Base-by-base conservation (phyloP, 2,888 invertebrate species). In the Zygothrica quintamaculata region DNA sequence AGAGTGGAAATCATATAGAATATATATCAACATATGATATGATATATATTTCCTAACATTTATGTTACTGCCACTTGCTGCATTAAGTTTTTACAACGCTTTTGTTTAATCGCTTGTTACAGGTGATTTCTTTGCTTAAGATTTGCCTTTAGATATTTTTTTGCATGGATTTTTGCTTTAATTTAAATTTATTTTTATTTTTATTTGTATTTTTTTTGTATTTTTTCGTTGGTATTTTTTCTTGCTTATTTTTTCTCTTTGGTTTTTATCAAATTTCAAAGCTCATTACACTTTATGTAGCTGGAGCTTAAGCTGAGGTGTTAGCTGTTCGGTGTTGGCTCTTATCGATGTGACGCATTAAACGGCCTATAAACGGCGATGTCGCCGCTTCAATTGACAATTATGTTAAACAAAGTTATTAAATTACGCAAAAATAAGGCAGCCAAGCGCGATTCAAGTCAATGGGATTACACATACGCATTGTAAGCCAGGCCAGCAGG, bases 351-450 rank as follows among this genome's bases (percentile, higher is more conserved):
- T 44, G 66, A 62, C 65, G 62, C 85, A 85, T 82, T 85, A 87
- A 79, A 60, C 77, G 64, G 70, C 73, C 70, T 72, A 76, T 84
- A 82, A 86, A 78, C 71, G 78, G 40, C 59, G 46, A 77, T 68
- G 76, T 72, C 68, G 77, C 58, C 88, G 84, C 84, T 88, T 86
- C 84, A 84, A 84, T 84, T 88, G 84, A 81, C 84, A 84, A 84
- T 88, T 84, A 88, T 88, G 84, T 88, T 87, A 88, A 84, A 76
- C 88, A 84, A 84, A 81, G 88, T 84, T 84, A 84, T 84, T 84
- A 84, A 84, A 84, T 84, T 84, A 84, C 84, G 77, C 76, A 80
- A 86, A 87, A 88, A 80, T 75, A 81, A 73, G 67, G 71, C 82
- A 81, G 50, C 74, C 75, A 37, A 51, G 79, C 82, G 76, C 11